Base-by-base conservation (phyloP, 2,888 invertebrate species). In the Cacoxenus indagator region DNA sequence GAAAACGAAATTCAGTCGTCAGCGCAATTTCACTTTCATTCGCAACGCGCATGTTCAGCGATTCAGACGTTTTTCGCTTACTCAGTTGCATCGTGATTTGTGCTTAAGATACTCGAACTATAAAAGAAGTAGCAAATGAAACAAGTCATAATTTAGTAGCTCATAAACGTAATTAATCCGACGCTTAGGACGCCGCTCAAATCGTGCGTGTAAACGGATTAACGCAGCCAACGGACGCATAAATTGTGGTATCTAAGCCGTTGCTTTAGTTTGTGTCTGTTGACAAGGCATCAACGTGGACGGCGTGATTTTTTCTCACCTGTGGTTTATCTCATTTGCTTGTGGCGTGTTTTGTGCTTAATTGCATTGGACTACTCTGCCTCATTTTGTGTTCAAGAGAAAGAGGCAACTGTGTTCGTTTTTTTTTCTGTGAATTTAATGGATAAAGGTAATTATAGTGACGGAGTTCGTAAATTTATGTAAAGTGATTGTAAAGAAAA, bases 11-110 rank as follows among this genome's bases (percentile, higher is more conserved):
- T 81, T 82, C 76, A 71, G 72, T 73, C 73, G 77, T 75, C 78
- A 75, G 70, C 54, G 72, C 76, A 81, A 81, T 85, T 85, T 85
- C 85, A 85, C 85, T 85, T 85, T 85, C 85, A 85, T 85, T 85
- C 81, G 83, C 79, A 76, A 76, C 73, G 76, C 76, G 77, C 75
- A 83, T 78, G 81, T 81, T 78, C 78, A 75, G 65, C 78, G 73
- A 74, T 72, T 76, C 77, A 73, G 77, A 75, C 74, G 73, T 68
- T 46, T 51, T 27, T 27, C 64, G 61, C 61, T 46, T 27, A 17
- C 3, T 48, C 31, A 45, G 3, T 6, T 6, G 11, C 51, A 29
- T 27, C 5, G 29, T 8, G 31, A 27, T 14, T 31, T 17, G 6
- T 8, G 59, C 59, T 27, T 8, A 22, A 17, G 8, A 19, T 4